Evolutionary conservation across 2,797 vertebrate genomes (phyloP), one percentile per base, ranked within the genome.

Genomic region (Pteropus rufus): DNA sequence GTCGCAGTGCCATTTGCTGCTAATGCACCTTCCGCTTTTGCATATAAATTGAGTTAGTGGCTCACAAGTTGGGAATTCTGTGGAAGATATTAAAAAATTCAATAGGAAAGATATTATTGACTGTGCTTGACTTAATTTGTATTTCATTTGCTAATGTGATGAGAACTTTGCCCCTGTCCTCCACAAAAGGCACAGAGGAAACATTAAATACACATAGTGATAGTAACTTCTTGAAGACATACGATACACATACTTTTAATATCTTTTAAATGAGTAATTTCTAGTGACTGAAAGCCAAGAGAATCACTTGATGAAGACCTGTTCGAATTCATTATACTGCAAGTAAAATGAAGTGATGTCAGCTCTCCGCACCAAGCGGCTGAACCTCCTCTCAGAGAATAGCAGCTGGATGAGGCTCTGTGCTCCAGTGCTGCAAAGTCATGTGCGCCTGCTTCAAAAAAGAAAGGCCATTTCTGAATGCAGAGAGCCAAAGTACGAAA

Each of bases 41-140:
- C 99, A 99, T 98, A 99, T 99, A 98, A 99, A 99, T 85, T 99
- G 99, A 92, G 98, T 99, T 73, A 99, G 98, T 21, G 99, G 99
- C 80, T 99, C 99, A 97, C 99, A 99, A 0, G 99, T 99, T 89
- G 99, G 99, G 90, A 99, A 99, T 72, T 99, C 99, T 99, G 98
- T 75, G 94, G 98, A 97, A 44, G 62, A 97, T 11, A 93, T 3
- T 94, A 34, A 97, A 96, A 72, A 96, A 69, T 86, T 49, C 73
- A 98, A 95, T 92, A 96, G 88, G 1, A 97, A 97, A 82, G 12
- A 60, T 84, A 73, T 77, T 81, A 97, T 3, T 49, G 67, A 54
- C 65, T 95, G 3, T 69, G 24, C 2, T 67, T 75, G 14, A 75
- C 26, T 95, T 89, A 93, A 94, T 31, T 14, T 49, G 41, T n/a